These are phyloP conservation scores for Poeciliopsis turrubarensis DNA, from an alignment of 2,113 vertebrate species.

Conservation along the genomic window DNA sequence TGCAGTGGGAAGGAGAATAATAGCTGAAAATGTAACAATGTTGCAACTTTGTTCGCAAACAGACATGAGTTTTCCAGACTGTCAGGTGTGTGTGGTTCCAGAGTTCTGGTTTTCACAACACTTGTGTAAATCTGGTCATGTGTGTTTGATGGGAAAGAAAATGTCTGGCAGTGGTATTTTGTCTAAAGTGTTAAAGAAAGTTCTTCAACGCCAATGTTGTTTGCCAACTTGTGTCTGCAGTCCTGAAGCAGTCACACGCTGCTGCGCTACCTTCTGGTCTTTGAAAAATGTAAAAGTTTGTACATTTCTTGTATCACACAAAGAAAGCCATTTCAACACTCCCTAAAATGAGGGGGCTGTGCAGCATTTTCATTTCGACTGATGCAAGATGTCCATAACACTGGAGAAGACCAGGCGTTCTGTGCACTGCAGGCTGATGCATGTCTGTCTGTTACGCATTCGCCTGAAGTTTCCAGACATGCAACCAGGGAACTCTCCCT, in stretches of 20 bases:
- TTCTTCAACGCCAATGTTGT: conserved; percentile 33
- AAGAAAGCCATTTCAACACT: neutral
- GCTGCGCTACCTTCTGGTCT: neutral
- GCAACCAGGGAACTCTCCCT: neutral
- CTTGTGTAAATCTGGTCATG: conserved; percentile 15
- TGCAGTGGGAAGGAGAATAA: too few relatives aligned
- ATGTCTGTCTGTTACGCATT: neutral
- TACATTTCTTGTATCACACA: neutral
- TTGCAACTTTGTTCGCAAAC: too few relatives aligned
- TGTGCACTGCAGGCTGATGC: neutral
- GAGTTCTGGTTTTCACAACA: neutral
- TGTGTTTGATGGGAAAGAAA: conserved; percentile 12
- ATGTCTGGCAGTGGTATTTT: conserved; percentile 22
- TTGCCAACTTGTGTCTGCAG: conserved; percentile 8
- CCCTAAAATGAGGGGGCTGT: neutral
- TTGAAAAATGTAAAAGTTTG: neutral
- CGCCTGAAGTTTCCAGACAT: neutral
- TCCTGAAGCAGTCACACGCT: neutral
- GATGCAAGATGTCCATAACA: neutral
- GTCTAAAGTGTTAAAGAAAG: conserved; percentile 12
- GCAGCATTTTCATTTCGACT: neutral
- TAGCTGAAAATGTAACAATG: too few relatives aligned
- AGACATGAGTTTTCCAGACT: neutral
- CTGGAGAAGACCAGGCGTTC: neutral
- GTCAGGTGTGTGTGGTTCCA: neutral